Conservation (phyloP, 2,888 invertebrate genomes). For the Torymus auratus region DNA sequence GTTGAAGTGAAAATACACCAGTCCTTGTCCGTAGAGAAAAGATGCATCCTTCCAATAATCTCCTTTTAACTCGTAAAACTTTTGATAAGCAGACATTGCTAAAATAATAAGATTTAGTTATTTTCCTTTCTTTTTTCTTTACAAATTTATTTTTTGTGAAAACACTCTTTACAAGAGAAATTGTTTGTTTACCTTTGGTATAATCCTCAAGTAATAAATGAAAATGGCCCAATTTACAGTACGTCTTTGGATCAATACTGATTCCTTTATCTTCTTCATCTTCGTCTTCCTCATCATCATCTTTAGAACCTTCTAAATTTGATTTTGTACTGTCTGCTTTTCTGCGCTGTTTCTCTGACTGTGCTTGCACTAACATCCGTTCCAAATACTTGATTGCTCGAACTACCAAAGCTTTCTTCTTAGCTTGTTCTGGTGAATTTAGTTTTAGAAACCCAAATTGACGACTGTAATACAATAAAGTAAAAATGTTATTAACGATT, state of each 20-base stretch:
- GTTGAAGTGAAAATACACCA: slow-evolving; percentile 97
- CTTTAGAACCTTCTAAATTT: slow-evolving; percentile 66
- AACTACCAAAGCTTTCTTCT: slow-evolving; percentile 88
- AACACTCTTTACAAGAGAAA: too few species aligned
- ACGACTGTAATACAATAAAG: slow-evolving; percentile 80
- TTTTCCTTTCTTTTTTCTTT: neutral
- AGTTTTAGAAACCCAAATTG: slow-evolving; percentile 94
- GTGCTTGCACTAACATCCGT: slow-evolving; percentile 89
- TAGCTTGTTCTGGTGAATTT: slow-evolving; percentile 87
- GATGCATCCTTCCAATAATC: slow-evolving; percentile 93
- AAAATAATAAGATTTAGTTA: slow-evolving; percentile 66
- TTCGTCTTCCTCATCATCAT: slow-evolving; percentile 65
- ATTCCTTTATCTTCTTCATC: slow-evolving; percentile 81
- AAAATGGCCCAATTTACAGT: slow-evolving; percentile 96
- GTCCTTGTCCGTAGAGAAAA: slow-evolving; percentile 95
- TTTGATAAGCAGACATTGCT: slow-evolving; percentile 99
- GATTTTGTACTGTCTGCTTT: slow-evolving; percentile 74
- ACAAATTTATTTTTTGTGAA: neutral
- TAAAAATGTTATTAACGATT: neutral
- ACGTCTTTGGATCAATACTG: slow-evolving; percentile 92
- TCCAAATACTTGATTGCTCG: slow-evolving; percentile 91
- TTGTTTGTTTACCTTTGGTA: slow-evolving; percentile 86
- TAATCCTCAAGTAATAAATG: slow-evolving; percentile 95
- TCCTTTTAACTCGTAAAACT: slow-evolving; percentile 87
- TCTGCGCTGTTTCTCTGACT: slow-evolving; percentile 79